Base-by-base conservation (phyloP, 2,797 vertebrate genomes). In the Peromyscus attwateri region DNA sequence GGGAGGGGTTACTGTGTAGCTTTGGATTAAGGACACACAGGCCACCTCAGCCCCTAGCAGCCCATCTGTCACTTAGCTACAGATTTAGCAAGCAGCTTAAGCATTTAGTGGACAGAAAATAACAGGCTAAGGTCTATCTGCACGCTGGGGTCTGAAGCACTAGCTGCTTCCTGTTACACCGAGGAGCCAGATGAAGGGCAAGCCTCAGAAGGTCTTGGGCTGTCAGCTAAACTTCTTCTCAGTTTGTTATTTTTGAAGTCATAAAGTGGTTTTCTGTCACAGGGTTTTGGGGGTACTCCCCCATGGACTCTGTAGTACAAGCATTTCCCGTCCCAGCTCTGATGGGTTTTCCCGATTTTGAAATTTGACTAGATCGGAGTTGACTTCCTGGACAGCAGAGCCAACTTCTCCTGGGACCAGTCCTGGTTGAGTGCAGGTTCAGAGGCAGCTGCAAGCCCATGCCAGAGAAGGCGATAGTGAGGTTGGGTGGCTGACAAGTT, bases 41-140 rank as follows among this genome's bases (percentile, higher is more conserved):
- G 91, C 84, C 95, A 84, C 89, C 87, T 93, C 49, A 37, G 75
- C 83, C 77, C 29, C 70, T 21, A 49, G 57, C 83, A 14, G 84
- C 46, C 93, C 94, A 76, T 96, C 97, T 97, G 97, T 94, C 90
- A 66, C 49, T 91, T 71, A 93, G 71, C 82, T 37, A 49, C 87
- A 82, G 94, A 66, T 75, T 84, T 94, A 88, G 90, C 16, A 34
- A 84, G 92, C 87, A 80, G 96, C 81, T 96, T 96, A 94, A 84
- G 66, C 76, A 21, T 77, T 91, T 71, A 62, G 52, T 55, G 89
- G 87, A 71, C 29, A 55, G 81, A 79, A 90, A 92, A 37, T 57
- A 77, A 23, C 84, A 34, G 0, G 10, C 52, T 13, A 70, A 84
- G 81, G 19, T 70, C 62, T n/a, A 19, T 70, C 62, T 31, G 71